Percentiles rank a stretch among this genome's conserved stretches.
These are phyloP conservation scores for Diplodus puntazzo DNA, from an alignment of 2,797 vertebrate species.

Conservation along the genomic window DNA sequence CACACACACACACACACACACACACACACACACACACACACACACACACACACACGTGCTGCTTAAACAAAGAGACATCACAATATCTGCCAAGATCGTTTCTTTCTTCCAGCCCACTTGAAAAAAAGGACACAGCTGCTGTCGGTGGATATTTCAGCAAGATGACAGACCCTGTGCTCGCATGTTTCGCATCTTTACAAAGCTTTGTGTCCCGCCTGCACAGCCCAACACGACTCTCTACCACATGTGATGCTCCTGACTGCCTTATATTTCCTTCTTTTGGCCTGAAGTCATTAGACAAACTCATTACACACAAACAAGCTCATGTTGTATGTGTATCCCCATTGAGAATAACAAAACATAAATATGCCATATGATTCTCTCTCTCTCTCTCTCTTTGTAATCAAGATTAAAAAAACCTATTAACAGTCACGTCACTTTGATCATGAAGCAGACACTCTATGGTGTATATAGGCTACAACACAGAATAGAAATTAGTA, in stretches of 20 bases:
- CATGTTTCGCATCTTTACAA: neutral
- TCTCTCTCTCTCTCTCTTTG: neutral
- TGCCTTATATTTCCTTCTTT: conserved; percentile 1
- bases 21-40: conserved; percentile 2
- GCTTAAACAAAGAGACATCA: neutral
- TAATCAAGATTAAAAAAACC: no score
- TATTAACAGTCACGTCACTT: neutral
- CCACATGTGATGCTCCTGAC: neutral
- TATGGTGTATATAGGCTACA: neutral
- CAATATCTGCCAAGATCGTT: neutral
- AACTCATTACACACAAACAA: neutral
- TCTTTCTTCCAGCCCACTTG: neutral
- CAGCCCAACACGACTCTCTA: neutral
- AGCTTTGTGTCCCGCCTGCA: neutral
- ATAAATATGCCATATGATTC: neutral
- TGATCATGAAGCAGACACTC: neutral
- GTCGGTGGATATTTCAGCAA: neutral
- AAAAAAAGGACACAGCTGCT: neutral
- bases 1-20: conserved; percentile 5
- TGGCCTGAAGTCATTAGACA: neutral
- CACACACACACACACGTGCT: neutral
- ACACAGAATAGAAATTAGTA: neutral
- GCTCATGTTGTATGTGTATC: neutral
- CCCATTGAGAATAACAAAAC: no score
- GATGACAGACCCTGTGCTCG: neutral